Percentiles rank a stretch among this genome's conserved stretches.
These are phyloP conservation scores for Turdus rufiventris DNA, from an alignment of 2,113 vertebrate species.

Conservation along the genomic window DNA sequence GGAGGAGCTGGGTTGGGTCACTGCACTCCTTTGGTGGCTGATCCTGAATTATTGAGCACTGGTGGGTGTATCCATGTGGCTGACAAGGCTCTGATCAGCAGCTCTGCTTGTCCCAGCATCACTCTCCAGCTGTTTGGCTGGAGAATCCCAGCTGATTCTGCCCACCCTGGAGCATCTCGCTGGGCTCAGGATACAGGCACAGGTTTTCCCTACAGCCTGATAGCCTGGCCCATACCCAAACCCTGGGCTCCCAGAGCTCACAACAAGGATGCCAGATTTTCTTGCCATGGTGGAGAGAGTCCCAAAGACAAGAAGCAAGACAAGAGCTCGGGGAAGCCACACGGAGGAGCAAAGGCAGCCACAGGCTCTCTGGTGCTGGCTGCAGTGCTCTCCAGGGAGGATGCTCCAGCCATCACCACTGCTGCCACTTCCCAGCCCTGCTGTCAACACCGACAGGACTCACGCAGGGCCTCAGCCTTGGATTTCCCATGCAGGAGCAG, in stretches of 20 bases:
- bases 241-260: neutral
- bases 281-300: neutral
- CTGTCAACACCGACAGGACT: accelerated
- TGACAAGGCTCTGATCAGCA: neutral
- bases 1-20: neutral
- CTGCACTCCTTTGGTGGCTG: neutral
- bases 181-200: accelerated
- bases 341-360: accelerated
- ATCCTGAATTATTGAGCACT: accelerated
- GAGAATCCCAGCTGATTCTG: neutral
- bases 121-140: neutral
- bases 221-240: neutral
- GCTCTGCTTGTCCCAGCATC: neutral
- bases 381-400: neutral
- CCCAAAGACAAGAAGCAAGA: neutral
- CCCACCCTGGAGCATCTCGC: neutral
- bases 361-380: accelerated
- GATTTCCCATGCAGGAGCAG: neutral
- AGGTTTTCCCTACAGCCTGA: neutral
- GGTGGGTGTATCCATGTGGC: neutral
- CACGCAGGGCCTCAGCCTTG: neutral
- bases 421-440: neutral
- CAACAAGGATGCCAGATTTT: neutral
- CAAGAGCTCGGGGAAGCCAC: neutral
- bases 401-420: accelerated